Percentiles rank a stretch among this genome's conserved stretches.
Conservation (phyloP, 2,797 vertebrate genomes). For the Coilia nasus region DNA sequence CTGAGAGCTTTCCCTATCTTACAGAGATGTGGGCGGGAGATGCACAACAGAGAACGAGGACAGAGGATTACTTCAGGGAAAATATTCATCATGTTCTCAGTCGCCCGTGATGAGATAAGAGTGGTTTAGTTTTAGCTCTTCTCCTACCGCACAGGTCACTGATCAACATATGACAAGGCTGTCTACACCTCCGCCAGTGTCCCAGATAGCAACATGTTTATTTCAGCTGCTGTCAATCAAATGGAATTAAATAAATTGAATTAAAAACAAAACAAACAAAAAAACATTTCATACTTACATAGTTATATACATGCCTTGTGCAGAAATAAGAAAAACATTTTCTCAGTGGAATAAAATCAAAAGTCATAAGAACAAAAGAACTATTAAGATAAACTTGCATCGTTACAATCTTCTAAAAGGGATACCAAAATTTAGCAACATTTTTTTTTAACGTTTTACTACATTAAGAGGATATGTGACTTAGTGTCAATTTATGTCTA, state of each 20-base stretch:
- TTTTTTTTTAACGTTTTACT: slow-evolving; percentile 78
- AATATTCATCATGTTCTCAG: background rate
- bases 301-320: slow-evolving; percentile 78
- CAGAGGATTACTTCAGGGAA: background rate
- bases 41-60: background rate
- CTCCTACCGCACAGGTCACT: background rate
- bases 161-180: slow-evolving; percentile 4
- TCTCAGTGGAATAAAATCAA: slow-evolving; percentile 29
- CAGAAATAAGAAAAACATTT: slow-evolving; percentile 62
- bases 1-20: background rate
- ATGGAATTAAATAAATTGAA: slow-evolving; percentile 65
- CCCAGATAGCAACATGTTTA: background rate
- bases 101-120: background rate
- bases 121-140: background rate
- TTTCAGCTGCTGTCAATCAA: slow-evolving; percentile 53
- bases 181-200: background rate
- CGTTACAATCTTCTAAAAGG: slow-evolving; percentile 59
- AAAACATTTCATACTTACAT: slow-evolving; percentile 75
- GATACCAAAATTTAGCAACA: slow-evolving; percentile 79
- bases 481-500: slow-evolving; percentile 75
- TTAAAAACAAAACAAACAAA: slow-evolving; percentile 65
- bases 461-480: slow-evolving; percentile 80
- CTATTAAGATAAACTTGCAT: slow-evolving; percentile 50
- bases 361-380: background rate
- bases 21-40: background rate